Evolutionary conservation across 2,888 invertebrate genomes (phyloP), one percentile per base, ranked within the genome.

Genomic region (Elegia similella): DNA sequence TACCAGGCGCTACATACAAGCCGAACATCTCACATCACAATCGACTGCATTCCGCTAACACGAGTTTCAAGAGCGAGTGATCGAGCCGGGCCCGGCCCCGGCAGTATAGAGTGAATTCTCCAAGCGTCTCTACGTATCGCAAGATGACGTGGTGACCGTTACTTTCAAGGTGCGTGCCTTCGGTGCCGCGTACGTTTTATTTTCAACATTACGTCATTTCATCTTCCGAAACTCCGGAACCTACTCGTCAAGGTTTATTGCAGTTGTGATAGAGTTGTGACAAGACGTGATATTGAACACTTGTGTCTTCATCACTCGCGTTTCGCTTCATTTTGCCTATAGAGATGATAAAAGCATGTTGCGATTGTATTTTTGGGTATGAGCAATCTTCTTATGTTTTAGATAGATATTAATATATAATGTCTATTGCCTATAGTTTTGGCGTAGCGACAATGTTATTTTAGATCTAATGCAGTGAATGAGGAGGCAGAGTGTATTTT

Each of bases 131-230:
- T 70, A 75, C 78, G 77, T 68, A 66, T 67, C 59, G 63, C 63
- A 50, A 50, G 12, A 66, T 73, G 70, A 72, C 75, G 70, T 72
- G 69, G 59, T 69, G 66, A 62, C 69, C 64, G 72, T 74, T 73
- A 73, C 68, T 66, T 66, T 67, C 70, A 76, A 85, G 84, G 82
- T 80, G 76, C 79, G 80, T 74, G 68, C 60, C 59, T 63, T 62
- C 64, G 62, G 62, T 59, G 67, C 65, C 67, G 65, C 68, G 63
- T 64, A 69, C 75, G 82, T 82, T 86, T 85, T 88, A 79, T 87
- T 87, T 88, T 86, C 77, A 75, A 76, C 72, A 76, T 88, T 87
- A 84, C 89, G 88, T 89, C 88, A 89, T 73, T 72, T 61, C 65
- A 67, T 69, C 56, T 42, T 38, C 55, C 47, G 75, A 68, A 69